Conservation (phyloP, 2,797 vertebrate genomes). For the Gymnocypris eckloni region DNA sequence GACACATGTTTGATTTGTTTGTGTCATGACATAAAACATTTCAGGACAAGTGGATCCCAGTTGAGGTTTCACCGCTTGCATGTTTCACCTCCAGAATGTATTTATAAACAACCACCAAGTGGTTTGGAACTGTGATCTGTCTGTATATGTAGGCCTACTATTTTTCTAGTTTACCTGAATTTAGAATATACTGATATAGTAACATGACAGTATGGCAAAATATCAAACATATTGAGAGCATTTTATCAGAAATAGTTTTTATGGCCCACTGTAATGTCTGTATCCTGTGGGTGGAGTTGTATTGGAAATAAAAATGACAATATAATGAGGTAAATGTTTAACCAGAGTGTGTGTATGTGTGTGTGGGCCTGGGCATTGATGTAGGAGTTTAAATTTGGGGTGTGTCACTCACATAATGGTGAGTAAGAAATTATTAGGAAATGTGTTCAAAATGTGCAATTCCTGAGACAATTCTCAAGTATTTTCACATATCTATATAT, state of each 20-base stretch:
- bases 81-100: not conserved
- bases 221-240: slow-evolving; percentile 27
- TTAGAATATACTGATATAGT: not conserved
- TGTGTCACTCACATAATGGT: not conserved
- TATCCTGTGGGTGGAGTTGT: slow-evolving; percentile 10
- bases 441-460: not conserved
- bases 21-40: not conserved
- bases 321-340: slow-evolving; percentile 2
- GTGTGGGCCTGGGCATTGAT: not conserved
- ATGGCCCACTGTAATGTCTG: slow-evolving; percentile 34
- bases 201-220: not conserved
- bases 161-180: not conserved
- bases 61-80: slow-evolving; percentile 8
- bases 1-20: slow-evolving; percentile 18
- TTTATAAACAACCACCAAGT: not conserved
- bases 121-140: not conserved
- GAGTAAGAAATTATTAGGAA: slow-evolving; percentile 1
- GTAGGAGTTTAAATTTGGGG: not conserved
- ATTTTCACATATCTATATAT: not conserved
- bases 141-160: not conserved
- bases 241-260: slow-evolving; percentile 36
- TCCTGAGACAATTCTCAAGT: not conserved
- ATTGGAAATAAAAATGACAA: slow-evolving; percentile 28
- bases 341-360: not conserved
- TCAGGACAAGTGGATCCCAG: not conserved